Evolutionary conservation across 2,888 invertebrate genomes (phyloP).

Genomic region (Panopea generosa): DNA sequence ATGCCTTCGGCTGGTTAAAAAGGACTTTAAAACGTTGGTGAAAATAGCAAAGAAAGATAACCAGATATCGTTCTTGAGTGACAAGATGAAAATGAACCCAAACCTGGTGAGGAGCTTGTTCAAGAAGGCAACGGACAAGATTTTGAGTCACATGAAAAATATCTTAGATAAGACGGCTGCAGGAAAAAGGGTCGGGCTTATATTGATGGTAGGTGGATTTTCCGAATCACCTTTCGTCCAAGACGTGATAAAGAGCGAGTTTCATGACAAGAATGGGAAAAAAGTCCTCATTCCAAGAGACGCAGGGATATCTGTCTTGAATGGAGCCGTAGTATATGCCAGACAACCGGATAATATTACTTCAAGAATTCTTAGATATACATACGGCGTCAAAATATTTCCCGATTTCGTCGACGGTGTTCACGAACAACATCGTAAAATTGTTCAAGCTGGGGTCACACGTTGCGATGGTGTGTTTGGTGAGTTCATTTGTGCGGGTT

Average conservation of each 20-base stretch:
- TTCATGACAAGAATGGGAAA: conserved; percentile 2
- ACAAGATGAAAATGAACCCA: conserved; percentile 47
- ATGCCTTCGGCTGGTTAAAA: conserved; percentile 30
- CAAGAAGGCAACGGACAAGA: conserved; percentile 47
- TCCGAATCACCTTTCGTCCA: conserved; percentile 1
- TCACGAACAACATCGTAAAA: conserved; percentile 25
- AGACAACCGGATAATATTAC: conserved; percentile 1
- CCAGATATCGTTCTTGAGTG: conserved; percentile 41
- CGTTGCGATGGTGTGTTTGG: conserved; percentile 14
- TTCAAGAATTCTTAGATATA: conserved; percentile 1
- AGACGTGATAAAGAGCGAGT: background rate
- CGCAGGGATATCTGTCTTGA: conserved; percentile 3
- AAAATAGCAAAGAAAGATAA: conserved; percentile 37
- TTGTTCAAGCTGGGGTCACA: background rate
- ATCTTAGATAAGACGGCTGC: conserved; percentile 33
- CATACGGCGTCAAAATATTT: conserved; percentile 2
- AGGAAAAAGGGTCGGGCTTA: conserved; percentile 32
- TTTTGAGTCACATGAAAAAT: conserved; percentile 47
- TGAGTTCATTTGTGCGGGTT: conserved; percentile 17
- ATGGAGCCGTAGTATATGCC: background rate
- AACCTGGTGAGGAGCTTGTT: conserved; percentile 38
- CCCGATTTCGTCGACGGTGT: conserved; percentile 2
- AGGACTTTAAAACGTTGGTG: conserved; percentile 44
- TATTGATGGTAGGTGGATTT: conserved; percentile 27
- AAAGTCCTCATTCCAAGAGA: conserved; percentile 7